Evolutionary conservation across 1,140 invertebrate genomes (phyloP), one percentile per base, ranked within the genome.

Genomic region (Protaetia brevitarsis): DNA sequence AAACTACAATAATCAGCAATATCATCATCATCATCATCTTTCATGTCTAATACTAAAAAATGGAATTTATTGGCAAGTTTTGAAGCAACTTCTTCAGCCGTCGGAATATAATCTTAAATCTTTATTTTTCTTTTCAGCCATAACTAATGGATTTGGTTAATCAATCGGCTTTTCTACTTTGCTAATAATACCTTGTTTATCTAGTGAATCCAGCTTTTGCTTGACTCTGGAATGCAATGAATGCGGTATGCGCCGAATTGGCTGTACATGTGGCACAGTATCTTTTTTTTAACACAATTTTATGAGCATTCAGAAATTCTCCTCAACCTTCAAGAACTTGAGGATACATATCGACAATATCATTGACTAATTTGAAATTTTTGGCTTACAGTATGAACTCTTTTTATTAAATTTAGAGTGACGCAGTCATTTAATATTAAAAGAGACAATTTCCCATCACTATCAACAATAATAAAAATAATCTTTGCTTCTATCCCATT

Each of bases 111-210:
- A n/a, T n/a, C n/a, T n/a, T n/a, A n/a, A n/a, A 34, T 72, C 64
- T 7, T 72, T 45, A 59, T 68, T 61, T 63, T 65, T 65, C 72
- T 81, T 67, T 59, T 78, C 64, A 2, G 76, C 73, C 11, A 80
- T 66, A 3, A 80, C 76, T 21, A 78, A 58, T 2, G 67, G 37
- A 66, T 77, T 75, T 0, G 75, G 71, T 75, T 74, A 80, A 5
- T 79, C 72, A 6, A 76, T 78, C 11, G 79, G 75, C 59, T 76
- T 23, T 36, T 66, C 58, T 21, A 41, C 58, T 29, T 62, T 66
- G 5, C 16, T 13, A 63, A 66, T 41, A 31, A 63, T 58, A 16
- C 36, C 59, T 4, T 31, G 28, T 30, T 34, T 10, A 31, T 62
- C 28, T 30, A 66, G 51, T 6, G 27, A 27, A 27, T 37, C 21